Evolutionary conservation across 2,113 vertebrate genomes (phyloP).

Genomic region (Salvelinus alpinus): DNA sequence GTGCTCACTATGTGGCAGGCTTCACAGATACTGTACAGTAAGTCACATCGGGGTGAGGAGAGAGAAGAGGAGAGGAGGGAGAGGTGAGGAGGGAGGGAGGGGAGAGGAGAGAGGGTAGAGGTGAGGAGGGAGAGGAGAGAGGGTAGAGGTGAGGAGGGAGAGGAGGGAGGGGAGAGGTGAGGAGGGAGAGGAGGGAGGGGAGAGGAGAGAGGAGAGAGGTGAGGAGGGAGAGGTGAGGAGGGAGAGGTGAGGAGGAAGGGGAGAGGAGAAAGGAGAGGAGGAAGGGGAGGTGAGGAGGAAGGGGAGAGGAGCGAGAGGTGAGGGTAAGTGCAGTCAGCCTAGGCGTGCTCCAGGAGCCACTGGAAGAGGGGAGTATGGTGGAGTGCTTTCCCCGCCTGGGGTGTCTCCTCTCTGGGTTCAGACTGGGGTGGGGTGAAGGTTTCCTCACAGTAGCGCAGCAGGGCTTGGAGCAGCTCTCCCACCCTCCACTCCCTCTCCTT

Average conservation of each 20-base stretch:
- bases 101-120: too few relatives aligned
- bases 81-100: too few relatives aligned
- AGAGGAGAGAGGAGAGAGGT: too few relatives aligned
- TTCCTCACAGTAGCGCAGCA: constrained; percentile 86
- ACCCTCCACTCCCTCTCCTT: constrained; percentile 84
- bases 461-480: constrained; percentile 87
- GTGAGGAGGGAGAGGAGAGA: too few relatives aligned
- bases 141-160: too few relatives aligned
- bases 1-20: neutral
- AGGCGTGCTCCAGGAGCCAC: constrained; percentile 89
- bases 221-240: too few relatives aligned
- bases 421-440: constrained; percentile 46
- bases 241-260: too few relatives aligned
- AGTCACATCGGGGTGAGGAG: neutral
- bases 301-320: neutral
- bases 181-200: too few relatives aligned
- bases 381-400: constrained; percentile 27
- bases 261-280: neutral
- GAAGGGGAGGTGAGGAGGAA: neutral
- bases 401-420: constrained; percentile 45
- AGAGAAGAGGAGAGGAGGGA: too few relatives aligned
- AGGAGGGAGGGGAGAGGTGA: too few relatives aligned
- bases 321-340: constrained; percentile 44
- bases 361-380: constrained; percentile 76
- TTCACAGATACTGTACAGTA: neutral